A percentile compares a stretch with the other conserved stretches of the same genome.
These are phyloP conservation scores for Neosilurus mollespiculum DNA, from an alignment of 2,797 vertebrate species.

Conservation along the genomic window DNA sequence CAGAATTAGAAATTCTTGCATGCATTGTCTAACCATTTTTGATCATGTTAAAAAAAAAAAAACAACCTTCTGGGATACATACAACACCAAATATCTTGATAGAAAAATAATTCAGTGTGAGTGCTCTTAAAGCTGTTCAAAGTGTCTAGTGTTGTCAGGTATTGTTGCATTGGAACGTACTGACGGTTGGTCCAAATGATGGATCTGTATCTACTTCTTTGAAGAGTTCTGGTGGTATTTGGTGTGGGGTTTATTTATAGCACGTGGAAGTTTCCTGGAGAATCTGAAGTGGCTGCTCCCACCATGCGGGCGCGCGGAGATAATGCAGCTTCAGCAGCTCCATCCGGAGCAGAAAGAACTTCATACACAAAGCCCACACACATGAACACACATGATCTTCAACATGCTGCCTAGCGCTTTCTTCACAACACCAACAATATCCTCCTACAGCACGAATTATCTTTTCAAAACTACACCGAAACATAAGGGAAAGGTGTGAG, in stretches of 20 bases:
- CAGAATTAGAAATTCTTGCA: neutral
- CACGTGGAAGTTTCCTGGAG: neutral
- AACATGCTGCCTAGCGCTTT: neutral
- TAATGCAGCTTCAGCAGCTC: constrained; percentile 48
- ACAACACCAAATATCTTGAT: neutral
- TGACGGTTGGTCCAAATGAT: neutral
- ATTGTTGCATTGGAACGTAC: neutral
- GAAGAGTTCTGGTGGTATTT: neutral
- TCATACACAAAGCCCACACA: neutral
- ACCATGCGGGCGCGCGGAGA: constrained; percentile 58
- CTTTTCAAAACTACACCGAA: neutral
- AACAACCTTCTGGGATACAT: neutral
- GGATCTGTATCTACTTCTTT: neutral
- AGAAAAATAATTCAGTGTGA: neutral
- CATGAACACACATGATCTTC: constrained; percentile 15
- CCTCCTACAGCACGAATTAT: neutral
- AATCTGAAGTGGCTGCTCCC: constrained; percentile 50
- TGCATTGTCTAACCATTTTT: neutral
- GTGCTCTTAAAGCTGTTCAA: neutral
- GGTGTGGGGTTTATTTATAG: neutral
- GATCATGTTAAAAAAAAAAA: neutral
- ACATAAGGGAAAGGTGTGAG: neutral
- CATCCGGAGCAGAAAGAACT: neutral
- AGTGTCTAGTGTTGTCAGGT: neutral
- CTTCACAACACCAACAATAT: neutral